Conservation (phyloP, 2,113 vertebrate genomes). For the Pteronura brasiliensis region DNA sequence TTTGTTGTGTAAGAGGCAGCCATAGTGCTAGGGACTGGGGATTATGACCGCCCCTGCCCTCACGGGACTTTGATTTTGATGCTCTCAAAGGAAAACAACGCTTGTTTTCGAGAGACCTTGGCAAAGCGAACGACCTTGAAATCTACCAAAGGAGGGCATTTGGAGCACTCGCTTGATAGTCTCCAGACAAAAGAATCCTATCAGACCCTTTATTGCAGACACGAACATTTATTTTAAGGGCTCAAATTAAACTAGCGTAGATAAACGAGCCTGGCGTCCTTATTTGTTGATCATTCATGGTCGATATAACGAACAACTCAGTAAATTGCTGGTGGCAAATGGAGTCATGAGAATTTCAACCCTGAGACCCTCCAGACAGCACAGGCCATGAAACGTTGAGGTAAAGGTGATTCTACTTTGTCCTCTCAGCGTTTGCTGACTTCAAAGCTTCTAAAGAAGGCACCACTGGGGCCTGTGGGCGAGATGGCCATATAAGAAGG, state of each 20-base stretch:
- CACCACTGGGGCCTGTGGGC: neutral
- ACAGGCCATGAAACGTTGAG: neutral
- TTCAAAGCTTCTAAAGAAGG: neutral
- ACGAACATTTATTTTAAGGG: conserved; percentile 52
- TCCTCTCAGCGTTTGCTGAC: neutral
- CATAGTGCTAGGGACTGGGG: no score
- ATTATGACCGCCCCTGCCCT: neutral
- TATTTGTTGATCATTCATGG: conserved; percentile 49
- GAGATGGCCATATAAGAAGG: neutral
- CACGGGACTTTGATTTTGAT: neutral
- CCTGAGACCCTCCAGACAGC: neutral
- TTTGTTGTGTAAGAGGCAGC: neutral
- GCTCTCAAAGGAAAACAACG: neutral
- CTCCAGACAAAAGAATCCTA: conserved; percentile 24
- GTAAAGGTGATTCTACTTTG: neutral
- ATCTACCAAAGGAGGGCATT: neutral
- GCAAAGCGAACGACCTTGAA: conserved; percentile 13
- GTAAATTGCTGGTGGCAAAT: conserved; percentile 21
- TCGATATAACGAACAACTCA: conserved; percentile 23
- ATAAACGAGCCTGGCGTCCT: conserved; percentile 14
- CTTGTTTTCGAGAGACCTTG: neutral
- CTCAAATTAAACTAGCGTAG: conserved; percentile 46
- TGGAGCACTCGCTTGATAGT: neutral
- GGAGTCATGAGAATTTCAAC: conserved; percentile 38
- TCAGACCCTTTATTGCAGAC: conserved; percentile 3